Base-by-base conservation (phyloP, 2,113 vertebrate species). In the Etheostoma cragini region DNA sequence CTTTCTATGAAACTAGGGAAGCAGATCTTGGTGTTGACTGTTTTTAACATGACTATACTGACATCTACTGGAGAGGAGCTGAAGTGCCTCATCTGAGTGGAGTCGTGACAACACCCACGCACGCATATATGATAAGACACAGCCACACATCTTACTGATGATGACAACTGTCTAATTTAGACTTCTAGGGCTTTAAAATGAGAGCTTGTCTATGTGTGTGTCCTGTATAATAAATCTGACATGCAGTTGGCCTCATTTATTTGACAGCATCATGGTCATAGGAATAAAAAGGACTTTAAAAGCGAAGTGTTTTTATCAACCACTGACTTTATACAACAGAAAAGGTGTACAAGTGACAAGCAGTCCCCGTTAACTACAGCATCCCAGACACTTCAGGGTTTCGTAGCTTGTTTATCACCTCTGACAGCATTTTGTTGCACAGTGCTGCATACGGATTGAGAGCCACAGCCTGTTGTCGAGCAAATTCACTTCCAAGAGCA, bases 371-470 rank as follows among this genome's bases (percentile, higher is more conserved):
- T 13, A 16, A 30, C 62, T 80, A 90, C 54, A 78, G 69, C 52
- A 21, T 80, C 17, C 88, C 80, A 3, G 89, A 0, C 38, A 77
- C 4, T 0, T 89, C 49, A 0, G 96, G 96, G 72, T 96, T 92
- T 33, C 93, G 93, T 54, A 99, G 90, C 72, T 95, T 95, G 62
- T 90, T 86, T 89, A 99, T 94, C 86, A 98, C 94, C 82, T 97
- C 94, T 0, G 94, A 85, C 76, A 99, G 94, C 98, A 99, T 98
- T 80, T 95, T 96, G 92, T 99, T 99, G 94, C 98, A 99, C 56
- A 99, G 96, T 0, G 98, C 98, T 0, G 98, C 95, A 4, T 99
- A 99, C 0, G 98, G 98, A 85, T 99, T 99, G 15, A 98, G 94
- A 30, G 90, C 84, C 77, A 96, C 95, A 8, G 96, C 94, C 93